A percentile compares a stretch with the other conserved stretches of the same genome.
These are phyloP conservation scores for Acronicta leporina DNA, from an alignment of 2,888 invertebrate genomes.

Conservation along the genomic window DNA sequence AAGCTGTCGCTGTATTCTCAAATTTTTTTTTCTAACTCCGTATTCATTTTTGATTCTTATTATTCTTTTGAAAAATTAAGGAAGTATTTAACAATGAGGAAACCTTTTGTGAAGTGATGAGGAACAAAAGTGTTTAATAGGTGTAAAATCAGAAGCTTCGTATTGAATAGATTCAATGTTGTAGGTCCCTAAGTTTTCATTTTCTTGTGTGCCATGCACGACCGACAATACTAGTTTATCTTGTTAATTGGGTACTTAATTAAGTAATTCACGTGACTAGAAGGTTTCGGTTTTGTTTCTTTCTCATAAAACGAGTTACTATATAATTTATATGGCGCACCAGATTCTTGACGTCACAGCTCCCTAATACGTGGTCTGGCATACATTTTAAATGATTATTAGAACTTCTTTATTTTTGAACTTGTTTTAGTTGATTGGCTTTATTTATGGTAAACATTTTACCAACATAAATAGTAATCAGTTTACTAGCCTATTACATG, in stretches of 20 bases:
- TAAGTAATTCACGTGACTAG: too few relatives aligned
- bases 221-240: neutral
- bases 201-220: neutral
- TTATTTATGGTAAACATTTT: too few relatives aligned
- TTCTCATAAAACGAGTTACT: too few relatives aligned
- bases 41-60: constrained; percentile 21
- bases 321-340: too few relatives aligned
- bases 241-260: neutral
- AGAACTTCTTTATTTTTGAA: too few relatives aligned
- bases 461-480: too few relatives aligned
- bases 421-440: too few relatives aligned
- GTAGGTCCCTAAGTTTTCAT: neutral
- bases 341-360: too few relatives aligned
- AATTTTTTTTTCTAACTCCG: constrained; percentile 22
- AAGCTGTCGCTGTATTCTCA: constrained; percentile 39
- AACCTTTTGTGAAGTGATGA: constrained; percentile 15
- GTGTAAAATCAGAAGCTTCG: constrained; percentile 6
- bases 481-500: too few relatives aligned
- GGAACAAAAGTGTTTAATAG: constrained; percentile 11
- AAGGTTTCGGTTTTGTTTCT: too few relatives aligned
- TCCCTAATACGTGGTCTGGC: too few relatives aligned
- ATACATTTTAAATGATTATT: too few relatives aligned
- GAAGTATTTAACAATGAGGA: constrained; percentile 47
- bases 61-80: constrained; percentile 39
- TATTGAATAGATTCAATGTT: neutral